Evolutionary conservation across 2,888 invertebrate species (phyloP).

Genomic region (Sceliomorpha sp.): DNA sequence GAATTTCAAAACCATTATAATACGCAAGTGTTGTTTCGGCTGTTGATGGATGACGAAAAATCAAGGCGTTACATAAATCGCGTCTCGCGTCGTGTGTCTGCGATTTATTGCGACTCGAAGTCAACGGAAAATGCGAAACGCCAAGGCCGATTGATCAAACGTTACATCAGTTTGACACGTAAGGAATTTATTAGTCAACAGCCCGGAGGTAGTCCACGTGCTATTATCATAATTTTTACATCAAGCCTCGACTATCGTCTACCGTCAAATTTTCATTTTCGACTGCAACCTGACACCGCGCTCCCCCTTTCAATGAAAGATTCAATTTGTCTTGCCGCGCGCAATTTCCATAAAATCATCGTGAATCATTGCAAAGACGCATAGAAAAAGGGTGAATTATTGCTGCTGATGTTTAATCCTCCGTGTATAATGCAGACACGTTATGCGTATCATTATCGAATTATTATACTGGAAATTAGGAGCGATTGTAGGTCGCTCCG

Average conservation of each 20-base stretch:
- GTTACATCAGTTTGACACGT: slow-evolving; percentile 9
- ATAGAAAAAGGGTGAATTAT: slow-evolving; percentile 38
- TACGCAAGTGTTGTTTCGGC: not conserved
- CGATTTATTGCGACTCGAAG: slow-evolving; percentile 3
- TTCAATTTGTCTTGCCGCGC: slow-evolving; percentile 39
- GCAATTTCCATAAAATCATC: slow-evolving; percentile 51
- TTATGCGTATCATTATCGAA: slow-evolving; percentile 1
- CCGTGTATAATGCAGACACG: slow-evolving; percentile 3
- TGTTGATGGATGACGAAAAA: slow-evolving; percentile 6
- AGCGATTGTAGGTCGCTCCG: no score
- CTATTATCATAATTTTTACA: slow-evolving; percentile 15
- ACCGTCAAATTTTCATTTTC: slow-evolving; percentile 14
- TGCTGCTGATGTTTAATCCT: slow-evolving; percentile 6
- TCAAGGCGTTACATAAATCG: not conserved
- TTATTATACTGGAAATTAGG: not conserved
- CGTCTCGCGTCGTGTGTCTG: slow-evolving; percentile 1
- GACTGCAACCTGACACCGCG: slow-evolving; percentile 9
- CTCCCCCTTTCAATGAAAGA: slow-evolving; percentile 10
- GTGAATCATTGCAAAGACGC: slow-evolving; percentile 37
- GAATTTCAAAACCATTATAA: not conserved
- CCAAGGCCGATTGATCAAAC: slow-evolving; percentile 6
- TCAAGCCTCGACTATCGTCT: slow-evolving; percentile 11
- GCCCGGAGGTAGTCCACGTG: slow-evolving; percentile 1
- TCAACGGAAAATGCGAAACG: slow-evolving; percentile 1
- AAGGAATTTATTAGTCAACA: slow-evolving; percentile 14